Base-by-base conservation (phyloP, 2,888 invertebrate species). In the Habroteleia sp. region DNA sequence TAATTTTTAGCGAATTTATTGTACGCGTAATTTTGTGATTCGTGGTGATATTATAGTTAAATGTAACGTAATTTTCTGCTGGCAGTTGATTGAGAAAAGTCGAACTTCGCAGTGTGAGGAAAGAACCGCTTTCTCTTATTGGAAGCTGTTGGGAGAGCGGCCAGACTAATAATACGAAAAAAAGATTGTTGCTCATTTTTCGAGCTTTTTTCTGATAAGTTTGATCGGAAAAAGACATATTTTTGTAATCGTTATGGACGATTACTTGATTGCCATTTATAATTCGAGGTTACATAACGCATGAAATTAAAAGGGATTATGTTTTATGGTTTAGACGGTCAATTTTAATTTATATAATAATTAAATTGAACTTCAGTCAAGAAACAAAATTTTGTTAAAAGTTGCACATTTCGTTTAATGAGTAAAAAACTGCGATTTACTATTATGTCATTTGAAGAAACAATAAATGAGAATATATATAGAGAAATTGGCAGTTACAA, bases 61-160 rank as follows among this genome's bases (percentile, higher is more conserved):
- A 73, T n/a, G 60, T 35, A 62, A 48, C 48, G 63, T 52, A 63
- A 73, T 66, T 73, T 65, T 66, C 60, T 60, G 52, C 37, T 44
- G 39, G 10, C 42, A 17, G 58, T 52, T 74, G 58, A 62, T 63
- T 74, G 63, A 69, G 69, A 63, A 69, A 69, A 74, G 52, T 69
- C 66, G 50, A 69, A 74, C 72, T 76, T 76, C 52, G 48, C 48
- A 52, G 48, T 62, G 50, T 54, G 63, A 74, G 68, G 68, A 74
- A 68, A 74, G 74, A 74, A 74, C 74, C 56, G 62, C 74, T 74
- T 74, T 74, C 74, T 74, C 69, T 69, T 74, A 63, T 68, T 74
- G 74, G 69, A 74, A 68, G 74, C 62, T 68, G 68, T 48, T 16
- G 68, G 37, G 62, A 68, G 66, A 68, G 31, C 35, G 44, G 48